Evolutionary conservation across 2,888 invertebrate species (phyloP), one percentile per base, ranked within the genome.

Genomic region (Halictus quadricinctus): DNA sequence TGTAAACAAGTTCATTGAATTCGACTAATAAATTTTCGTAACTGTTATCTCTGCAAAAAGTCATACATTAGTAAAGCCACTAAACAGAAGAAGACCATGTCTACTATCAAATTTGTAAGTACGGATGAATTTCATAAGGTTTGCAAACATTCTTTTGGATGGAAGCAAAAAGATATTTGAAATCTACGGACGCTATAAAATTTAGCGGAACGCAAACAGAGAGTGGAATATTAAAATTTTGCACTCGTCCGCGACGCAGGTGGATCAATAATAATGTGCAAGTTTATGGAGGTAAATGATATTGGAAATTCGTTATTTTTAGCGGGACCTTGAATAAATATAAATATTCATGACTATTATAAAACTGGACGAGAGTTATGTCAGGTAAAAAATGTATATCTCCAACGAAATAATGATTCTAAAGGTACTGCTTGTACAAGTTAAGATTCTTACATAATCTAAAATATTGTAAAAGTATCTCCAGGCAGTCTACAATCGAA

Each of bases 141-240:
- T n/a, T n/a, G n/a, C 12, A n/a, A 58, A 58, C 58, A 12, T 58
- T n/a, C 21, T 58, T 2, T 4, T 10, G 58, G 10, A 12, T n/a
- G 58, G n/a, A 12, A 4, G 21, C 58, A 12, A n/a, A n/a, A 58
- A 58, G 7, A 10, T 58, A n/a, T 58, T 58, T 58, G 58, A 58
- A 1, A 58, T 58, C 58, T n/a, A n/a, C 10, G 58, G n/a, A 58
- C 12, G 58, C 58, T 58, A 58, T 58, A 58, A 58, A n/a, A n/a
- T 58, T n/a, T 58, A 58, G n/a, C n/a, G 58, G 10, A 58, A 58
- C n/a, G n/a, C 58, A 58, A n/a, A 58, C 58, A 58, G 58, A n/a
- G 12, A 12, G 58, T n/a, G 58, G 12, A 1, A 58, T n/a, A 58
- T 58, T 58, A 58, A 58, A n/a, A 58, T 21, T 58, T 58, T 58